Percentiles rank a stretch among this genome's conserved stretches.
These are phyloP conservation scores for Dipodomys stephensi DNA, from an alignment of 2,113 vertebrate genomes.

Conservation along the genomic window DNA sequence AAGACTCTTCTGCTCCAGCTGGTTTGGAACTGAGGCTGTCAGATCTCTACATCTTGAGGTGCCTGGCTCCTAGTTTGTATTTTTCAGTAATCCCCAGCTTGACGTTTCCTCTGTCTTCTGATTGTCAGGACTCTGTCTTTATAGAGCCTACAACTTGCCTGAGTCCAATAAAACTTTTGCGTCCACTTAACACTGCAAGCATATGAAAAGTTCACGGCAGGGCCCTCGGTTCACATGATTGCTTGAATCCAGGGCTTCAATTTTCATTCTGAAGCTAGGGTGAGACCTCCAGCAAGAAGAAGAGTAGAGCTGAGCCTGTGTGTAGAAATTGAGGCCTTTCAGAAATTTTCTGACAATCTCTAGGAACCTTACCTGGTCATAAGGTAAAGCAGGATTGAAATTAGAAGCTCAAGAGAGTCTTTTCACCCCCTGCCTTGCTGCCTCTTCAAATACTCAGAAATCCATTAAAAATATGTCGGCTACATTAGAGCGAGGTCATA, in stretches of 20 bases:
- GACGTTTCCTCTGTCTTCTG: no score
- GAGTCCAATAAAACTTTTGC: background rate
- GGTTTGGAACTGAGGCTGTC: no score
- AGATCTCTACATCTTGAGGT: no score
- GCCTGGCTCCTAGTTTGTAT: background rate
- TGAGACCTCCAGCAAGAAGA: background rate
- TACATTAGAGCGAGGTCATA: constrained; percentile 35
- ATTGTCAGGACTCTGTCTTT: background rate
- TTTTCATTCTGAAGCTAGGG: background rate
- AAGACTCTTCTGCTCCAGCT: no score
- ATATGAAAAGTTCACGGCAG: background rate
- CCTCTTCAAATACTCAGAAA: constrained; percentile 52
- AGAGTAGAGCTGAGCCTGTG: background rate
- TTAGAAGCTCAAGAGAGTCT: background rate
- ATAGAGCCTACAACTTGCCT: background rate
- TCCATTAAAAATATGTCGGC: constrained; percentile 39
- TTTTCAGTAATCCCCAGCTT: background rate
- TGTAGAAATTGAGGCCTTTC: background rate
- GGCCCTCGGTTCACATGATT: background rate
- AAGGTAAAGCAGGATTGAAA: constrained; percentile 31
- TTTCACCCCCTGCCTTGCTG: background rate
- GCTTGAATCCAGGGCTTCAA: background rate
- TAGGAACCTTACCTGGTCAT: background rate
- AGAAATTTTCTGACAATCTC: background rate
- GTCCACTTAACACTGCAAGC: background rate